Evolutionary conservation across 2,888 invertebrate species (phyloP).

Genomic region (Eretmocerus hayati): DNA sequence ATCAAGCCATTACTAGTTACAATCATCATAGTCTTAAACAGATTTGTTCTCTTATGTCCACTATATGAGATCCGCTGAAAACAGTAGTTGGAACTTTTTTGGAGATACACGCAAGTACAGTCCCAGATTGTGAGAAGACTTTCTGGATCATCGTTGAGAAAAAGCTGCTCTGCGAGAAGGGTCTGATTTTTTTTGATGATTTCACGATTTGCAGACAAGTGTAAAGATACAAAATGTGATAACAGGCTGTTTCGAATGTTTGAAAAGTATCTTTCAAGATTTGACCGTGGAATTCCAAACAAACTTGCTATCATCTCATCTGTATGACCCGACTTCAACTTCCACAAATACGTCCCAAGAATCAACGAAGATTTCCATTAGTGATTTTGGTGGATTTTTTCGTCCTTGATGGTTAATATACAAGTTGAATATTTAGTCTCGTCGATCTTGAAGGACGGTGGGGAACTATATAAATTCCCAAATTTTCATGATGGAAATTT

Average conservation of each 20-base stretch:
- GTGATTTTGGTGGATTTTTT: no score
- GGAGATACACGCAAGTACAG: conserved; percentile 3
- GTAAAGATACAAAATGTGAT: background rate
- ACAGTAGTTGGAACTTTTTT: conserved; percentile 8
- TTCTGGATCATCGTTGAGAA: background rate
- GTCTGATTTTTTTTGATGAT: background rate
- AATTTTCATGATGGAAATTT: no score
- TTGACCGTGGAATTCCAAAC: background rate
- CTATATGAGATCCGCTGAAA: conserved; percentile 4
- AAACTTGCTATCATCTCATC: background rate
- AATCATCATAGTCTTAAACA: conserved; percentile 5
- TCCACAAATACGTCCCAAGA: background rate
- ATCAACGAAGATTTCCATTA: background rate
- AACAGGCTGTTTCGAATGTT: background rate
- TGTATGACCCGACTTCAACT: background rate
- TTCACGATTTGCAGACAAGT: background rate
- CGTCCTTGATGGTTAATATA: no score
- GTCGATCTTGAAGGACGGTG: no score
- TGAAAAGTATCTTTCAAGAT: background rate
- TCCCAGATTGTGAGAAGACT: background rate
- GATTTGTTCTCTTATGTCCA: conserved; percentile 3
- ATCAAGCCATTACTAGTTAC: conserved; percentile 11
- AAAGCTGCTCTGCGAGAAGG: background rate
- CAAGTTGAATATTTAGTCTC: no score
- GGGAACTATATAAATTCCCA: no score